Evolutionary conservation across 2,797 vertebrate species (phyloP), one percentile per base, ranked within the genome.

Genomic region (Sebastiscus tertius): DNA sequence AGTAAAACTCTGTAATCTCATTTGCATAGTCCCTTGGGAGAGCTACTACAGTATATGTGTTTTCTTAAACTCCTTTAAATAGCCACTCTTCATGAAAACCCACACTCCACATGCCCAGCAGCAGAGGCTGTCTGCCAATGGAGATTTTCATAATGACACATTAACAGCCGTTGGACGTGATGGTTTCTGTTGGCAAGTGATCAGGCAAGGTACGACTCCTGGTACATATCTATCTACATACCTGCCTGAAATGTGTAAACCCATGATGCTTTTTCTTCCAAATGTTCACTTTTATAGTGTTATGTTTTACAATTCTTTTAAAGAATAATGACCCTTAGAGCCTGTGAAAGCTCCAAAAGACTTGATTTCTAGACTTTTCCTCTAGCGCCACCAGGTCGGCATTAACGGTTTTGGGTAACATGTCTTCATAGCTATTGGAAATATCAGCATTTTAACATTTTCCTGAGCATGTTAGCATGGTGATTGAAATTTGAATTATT

Each of bases 11-110:
- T 78, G 65, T 74, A 81, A 86, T 85, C 87, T 86, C 14, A 91
- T 93, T 90, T 92, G 83, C 90, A 90, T 87, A 80, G 75, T 82
- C 89, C 89, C 85, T 56, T 64, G 81, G 78, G 83, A 92, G 56
- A 76, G 72, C 42, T 75, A 71, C 61, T 77, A 63, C 71, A 75
- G 72, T 82, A 36, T 86, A 26, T 85, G 79, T 80, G 73, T 82
- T 29, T 69, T 82, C 82, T 84, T 77, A 31, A 83, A 88, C 56
- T 75, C 46, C 66, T 87, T 85, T 88, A 87, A 92, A 87, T 83
- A 84, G 67, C 80, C 71, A 71, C 72, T 65, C 52, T 83, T 92
- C 34, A 56, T 89, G 74, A 91, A 91, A 93, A 88, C 70, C 84
- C 56, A 88, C 83, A 66, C 81, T 84, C 75, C 46, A 79, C 75